A percentile compares a stretch with the other conserved stretches of the same genome.
Evolutionary conservation across 2,888 invertebrate genomes (phyloP).

Genomic region (Melieria omissa): DNA sequence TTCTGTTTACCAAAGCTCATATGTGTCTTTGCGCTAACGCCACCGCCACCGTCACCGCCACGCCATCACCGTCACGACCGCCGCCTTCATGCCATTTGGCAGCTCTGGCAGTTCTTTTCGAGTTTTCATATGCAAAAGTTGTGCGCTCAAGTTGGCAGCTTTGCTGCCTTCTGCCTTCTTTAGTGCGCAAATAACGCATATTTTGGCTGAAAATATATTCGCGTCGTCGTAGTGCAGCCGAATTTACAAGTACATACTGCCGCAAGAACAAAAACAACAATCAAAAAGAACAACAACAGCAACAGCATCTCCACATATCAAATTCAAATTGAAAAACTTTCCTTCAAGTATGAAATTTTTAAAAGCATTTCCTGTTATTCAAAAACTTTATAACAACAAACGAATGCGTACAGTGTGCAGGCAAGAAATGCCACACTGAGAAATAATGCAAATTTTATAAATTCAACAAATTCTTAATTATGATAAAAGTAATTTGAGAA

Average conservation of each 20-base stretch:
- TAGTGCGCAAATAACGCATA: not conserved
- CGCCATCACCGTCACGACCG: not conserved
- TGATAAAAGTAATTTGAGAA: too few relatives aligned
- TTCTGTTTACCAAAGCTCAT: slow-evolving; percentile 21
- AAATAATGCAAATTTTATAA: too few relatives aligned
- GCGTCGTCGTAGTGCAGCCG: too few relatives aligned
- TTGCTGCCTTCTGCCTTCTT: not conserved
- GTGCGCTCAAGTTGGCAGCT: too few relatives aligned
- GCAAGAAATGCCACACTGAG: too few relatives aligned
- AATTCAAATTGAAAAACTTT: slow-evolving; percentile 38
- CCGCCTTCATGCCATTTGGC: slow-evolving; percentile 12
- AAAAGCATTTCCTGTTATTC: not conserved
- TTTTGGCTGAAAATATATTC: slow-evolving; percentile 10
- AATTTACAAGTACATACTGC: too few relatives aligned
- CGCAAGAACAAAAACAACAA: too few relatives aligned
- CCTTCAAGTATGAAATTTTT: slow-evolving; percentile 11
- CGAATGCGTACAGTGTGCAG: too few relatives aligned
- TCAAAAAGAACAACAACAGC: too few relatives aligned
- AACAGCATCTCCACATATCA: slow-evolving; percentile 27
- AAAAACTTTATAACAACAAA: not conserved
- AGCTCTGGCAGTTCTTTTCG: slow-evolving; percentile 4
- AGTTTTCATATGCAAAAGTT: slow-evolving; percentile 31
- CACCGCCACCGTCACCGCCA: too few relatives aligned
- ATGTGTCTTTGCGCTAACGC: slow-evolving; percentile 2
- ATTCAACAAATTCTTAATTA: too few relatives aligned